Evolutionary conservation across 2,113 vertebrate species (phyloP).

Genomic region (Ursus arctos): DNA sequence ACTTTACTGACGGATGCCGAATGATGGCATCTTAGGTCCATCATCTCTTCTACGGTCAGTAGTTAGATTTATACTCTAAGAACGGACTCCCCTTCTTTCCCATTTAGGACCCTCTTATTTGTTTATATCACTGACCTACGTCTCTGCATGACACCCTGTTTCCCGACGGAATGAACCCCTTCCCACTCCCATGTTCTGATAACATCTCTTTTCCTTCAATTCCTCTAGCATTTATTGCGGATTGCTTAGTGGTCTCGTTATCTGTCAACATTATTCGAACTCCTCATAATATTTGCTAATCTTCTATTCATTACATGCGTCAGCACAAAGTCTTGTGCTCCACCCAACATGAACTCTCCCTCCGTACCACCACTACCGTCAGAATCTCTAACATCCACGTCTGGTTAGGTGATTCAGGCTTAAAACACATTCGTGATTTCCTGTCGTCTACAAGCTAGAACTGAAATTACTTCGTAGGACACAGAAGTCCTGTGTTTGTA

Average conservation of each 20-base stretch:
- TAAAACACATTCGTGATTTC: background rate
- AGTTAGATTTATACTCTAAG: background rate
- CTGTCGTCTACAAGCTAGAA: background rate
- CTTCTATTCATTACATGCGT: too few relatives aligned
- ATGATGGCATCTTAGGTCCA: background rate
- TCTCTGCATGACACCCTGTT: background rate
- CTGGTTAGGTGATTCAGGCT: background rate
- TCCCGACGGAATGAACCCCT: background rate
- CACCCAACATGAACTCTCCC: background rate
- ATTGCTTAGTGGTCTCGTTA: background rate
- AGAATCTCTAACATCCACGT: too few relatives aligned
- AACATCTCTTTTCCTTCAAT: background rate
- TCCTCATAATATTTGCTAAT: background rate
- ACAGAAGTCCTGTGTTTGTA: background rate
- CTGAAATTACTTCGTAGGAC: background rate
- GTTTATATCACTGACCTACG: rapidly evolving
- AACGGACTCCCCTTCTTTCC: background rate
- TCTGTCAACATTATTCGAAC: background rate
- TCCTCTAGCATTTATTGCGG: background rate
- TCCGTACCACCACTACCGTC: background rate
- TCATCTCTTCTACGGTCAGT: background rate
- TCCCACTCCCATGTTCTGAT: background rate
- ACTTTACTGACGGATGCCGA: background rate
- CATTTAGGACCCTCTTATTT: background rate
- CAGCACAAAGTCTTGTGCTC: too few relatives aligned